Percentiles rank a stretch among this genome's conserved stretches.
phyloP scores from a whole-genome alignment of 1,140 invertebrate genomes.

The silkworm (Bombyx mori) region ASM3026992v2 NC_085131.1:5758501-5759000 shows the following conservation, averaged over 20 bases:
- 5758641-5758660: no score
- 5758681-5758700: slow-evolving; percentile 4
- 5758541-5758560: no score
- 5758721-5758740: slow-evolving; percentile 16
- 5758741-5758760: slow-evolving; percentile 13
- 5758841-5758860: slow-evolving; percentile 11
- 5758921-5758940: not conserved
- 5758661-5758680: no score
- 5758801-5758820: slow-evolving; percentile 12
- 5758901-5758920: slow-evolving; percentile 5
- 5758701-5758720: slow-evolving; percentile 6
- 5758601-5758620: no score
- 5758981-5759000: slow-evolving; percentile 54
- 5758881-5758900: slow-evolving; percentile 8
- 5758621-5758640: no score
- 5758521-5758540: no score
- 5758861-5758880: slow-evolving; percentile 14
- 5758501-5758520: no score
- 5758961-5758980: not conserved
- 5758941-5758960: not conserved
- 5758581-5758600: no score
- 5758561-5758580: no score
- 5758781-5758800: slow-evolving; percentile 19
- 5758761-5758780: slow-evolving; percentile 13
- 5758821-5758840: slow-evolving; percentile 17